Base-by-base conservation (phyloP, 2,888 invertebrate genomes). In the Drosophila pseudotakahashii region DNA sequence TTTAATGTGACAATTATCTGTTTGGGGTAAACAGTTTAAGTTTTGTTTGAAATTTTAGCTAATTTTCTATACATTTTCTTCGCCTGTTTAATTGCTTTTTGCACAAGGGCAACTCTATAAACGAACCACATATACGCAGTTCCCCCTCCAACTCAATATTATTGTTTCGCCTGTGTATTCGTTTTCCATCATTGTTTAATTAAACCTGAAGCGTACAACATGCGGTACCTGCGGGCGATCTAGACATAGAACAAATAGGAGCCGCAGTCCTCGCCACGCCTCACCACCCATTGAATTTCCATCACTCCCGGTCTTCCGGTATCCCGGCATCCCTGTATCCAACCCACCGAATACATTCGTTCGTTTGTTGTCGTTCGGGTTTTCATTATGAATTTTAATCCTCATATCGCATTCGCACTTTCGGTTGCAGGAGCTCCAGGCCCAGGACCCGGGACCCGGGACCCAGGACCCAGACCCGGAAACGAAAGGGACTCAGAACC, bases 321-420 rank as follows among this genome's bases (percentile, higher is more conserved):
- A 26, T 26, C 26, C 32, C 26, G 6, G 26, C 6, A 26, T 26
- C 26, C 26, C 26, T 26, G 26, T 26, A 26, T 5, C 6, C 36
- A 13, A n/a, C 36, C 30, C 6, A 13, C 10, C 14, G 51, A 44
- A 62, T 51, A 52, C 59, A 52, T 45, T 54, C 51, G 59, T 45
- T 54, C 53, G 59, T 42, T 55, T 69, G 70, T 62, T 71, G 69
- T 62, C 69, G 69, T 71, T 70, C 53, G 69, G 73, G 77, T 55
- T 78, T 85, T 78, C 81, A 88, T 88, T 80, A 82, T 84, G 85
- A 82, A 83, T 87, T 88, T 88, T 85, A 85, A 87, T 87, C 86
- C 86, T 76, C 78, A 81, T 86, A 88, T 88, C 88, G 82, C 82
- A 88, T 88, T 87, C 81, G 81, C 86, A 86, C 88, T 87, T 88